Base-by-base conservation (phyloP, 2,888 invertebrate genomes). In the Xanthia icteritia region DNA sequence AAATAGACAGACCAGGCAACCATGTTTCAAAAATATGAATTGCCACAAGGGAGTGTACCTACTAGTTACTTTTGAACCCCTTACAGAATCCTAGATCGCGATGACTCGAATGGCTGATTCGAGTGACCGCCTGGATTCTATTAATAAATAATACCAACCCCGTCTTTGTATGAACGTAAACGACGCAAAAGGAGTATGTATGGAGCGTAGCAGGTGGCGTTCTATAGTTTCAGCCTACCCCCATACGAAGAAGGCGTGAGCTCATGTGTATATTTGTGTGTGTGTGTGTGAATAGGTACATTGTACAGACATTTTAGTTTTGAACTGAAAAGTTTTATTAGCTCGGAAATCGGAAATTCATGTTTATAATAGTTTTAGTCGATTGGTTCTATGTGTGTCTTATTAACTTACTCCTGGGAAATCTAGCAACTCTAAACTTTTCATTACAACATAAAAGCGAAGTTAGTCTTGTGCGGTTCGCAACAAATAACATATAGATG, bases 381-480 rank as follows among this genome's bases (percentile, higher is more conserved):
- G 4, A 79, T 77, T 65, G 58, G 27, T 83, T 77, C 11, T 45
- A 17, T 13, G 23, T 51, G 51, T 58, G 27, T 36, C 36, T 36
- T 83, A 60, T 58, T 84, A 71, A 66, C 20, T 56, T 8, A n/a
- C 80, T 48, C 81, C 23, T 42, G 81, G 80, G 85, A 84, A 72
- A 81, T 81, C 84, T 70, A 60, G n/a, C 8, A 79, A 36, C 54
- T 80, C 23, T 69, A 79, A 79, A 84, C 20, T 79, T 80, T 83
- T 77, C 78, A 77, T 65, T 77, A 51, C 58, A 54, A 31, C 20
- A 79, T 79, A 70, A 84, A 79, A 70, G 54, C 9, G 13, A 70
- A 39, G 36, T 71, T 65, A 79, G 31, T 64, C 5, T 45, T 8
- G 58, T 69, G 68, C 63, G 65, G 65, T 56, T 39, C 31, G 54